phyloP scores from a whole-genome alignment of 2,888 invertebrate species.

The Hirtodrosophila confusa region DNA sequence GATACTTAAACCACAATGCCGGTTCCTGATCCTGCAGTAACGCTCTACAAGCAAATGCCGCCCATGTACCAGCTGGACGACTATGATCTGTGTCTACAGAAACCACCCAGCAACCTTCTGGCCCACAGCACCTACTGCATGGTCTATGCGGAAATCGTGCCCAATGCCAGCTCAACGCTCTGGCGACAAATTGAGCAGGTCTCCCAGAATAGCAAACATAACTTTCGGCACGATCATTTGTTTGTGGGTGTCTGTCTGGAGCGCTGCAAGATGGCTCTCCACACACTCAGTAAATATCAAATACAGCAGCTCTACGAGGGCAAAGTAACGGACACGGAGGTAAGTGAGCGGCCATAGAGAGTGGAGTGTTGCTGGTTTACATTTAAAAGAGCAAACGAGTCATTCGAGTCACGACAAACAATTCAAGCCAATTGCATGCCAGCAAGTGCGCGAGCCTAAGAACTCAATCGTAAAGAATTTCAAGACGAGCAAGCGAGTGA shows the following conservation, averaged over 20 bases:
- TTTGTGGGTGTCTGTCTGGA: slow-evolving; percentile 79
- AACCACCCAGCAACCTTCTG: slow-evolving; percentile 72
- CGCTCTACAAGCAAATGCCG: slow-evolving; percentile 74
- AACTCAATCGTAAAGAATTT: no score
- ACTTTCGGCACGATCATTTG: slow-evolving; percentile 75
- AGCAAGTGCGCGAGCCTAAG: no score
- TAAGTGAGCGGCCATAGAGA: slow-evolving; percentile 20
- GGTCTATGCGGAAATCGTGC: slow-evolving; percentile 75
- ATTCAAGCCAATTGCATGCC: no score
- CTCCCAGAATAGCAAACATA: slow-evolving; percentile 65
- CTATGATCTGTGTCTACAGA: slow-evolving; percentile 84
- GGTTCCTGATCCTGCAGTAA: slow-evolving; percentile 49
- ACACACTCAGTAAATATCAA: slow-evolving; percentile 38
- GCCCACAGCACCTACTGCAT: slow-evolving; percentile 70
- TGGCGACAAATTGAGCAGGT: slow-evolving; percentile 74
- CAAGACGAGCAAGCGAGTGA: no score
- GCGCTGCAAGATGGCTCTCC: slow-evolving; percentile 56
- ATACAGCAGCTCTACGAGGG: slow-evolving; percentile 50
- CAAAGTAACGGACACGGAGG: slow-evolving; percentile 49
- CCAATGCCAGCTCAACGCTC: slow-evolving; percentile 65
- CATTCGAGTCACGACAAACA: no score
- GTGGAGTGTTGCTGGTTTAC: neutral
- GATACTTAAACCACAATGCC: no score
- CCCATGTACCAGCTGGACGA: slow-evolving; percentile 76
- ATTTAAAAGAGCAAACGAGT: neutral